Evolutionary conservation across 2,888 invertebrate genomes (phyloP), one percentile per base, ranked within the genome.

Genomic region (Ichneumon xanthorius): DNA sequence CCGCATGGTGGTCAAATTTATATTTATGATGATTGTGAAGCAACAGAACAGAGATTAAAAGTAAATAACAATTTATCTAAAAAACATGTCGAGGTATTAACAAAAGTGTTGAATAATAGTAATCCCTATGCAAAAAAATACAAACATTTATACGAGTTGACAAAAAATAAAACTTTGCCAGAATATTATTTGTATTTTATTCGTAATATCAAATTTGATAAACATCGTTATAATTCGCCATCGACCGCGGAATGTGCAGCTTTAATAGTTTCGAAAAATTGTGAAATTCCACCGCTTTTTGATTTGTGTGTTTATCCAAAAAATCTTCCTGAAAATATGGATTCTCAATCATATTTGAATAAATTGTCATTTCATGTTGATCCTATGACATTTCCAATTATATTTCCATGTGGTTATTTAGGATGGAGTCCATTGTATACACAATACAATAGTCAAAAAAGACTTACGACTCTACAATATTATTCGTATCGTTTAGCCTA

Each of bases 251-350:
- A 81, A 37, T 81, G 81, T 70, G 81, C 68, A 19, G 81, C 75
- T 3, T 77, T 77, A 65, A 82, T 82, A 19, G 55, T 82, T 77
- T 77, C 65, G 9, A 55, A 71, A 22, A 30, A 55, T 14, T 65
- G 71, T 45, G 40, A 26, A 11, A n/a, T 53, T 58, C 58, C 48
- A 53, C 4, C 48, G n/a, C 14, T 22, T n/a, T 63, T 50, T 65
- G 72, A 82, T 71, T 71, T 77, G 16, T 78, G 82, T 37, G 63
- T 82, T 33, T 78, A 82, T 82, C 71, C 71, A 82, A 22, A 37
- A 22, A 58, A 55, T 1, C 16, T 19, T 53, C 53, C 5, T 11
- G 58, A 40, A 33, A n/a, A 19, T 19, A 0, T 45, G 0, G n/a
- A 73, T 50, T 16, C 16, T 16, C 48, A 77, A 11, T 63, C 63